Percentiles rank a stretch among this genome's conserved stretches.
These are phyloP conservation scores for Lucilia sericata DNA, from an alignment of 1,140 invertebrate species.

Conservation along the genomic window DNA sequence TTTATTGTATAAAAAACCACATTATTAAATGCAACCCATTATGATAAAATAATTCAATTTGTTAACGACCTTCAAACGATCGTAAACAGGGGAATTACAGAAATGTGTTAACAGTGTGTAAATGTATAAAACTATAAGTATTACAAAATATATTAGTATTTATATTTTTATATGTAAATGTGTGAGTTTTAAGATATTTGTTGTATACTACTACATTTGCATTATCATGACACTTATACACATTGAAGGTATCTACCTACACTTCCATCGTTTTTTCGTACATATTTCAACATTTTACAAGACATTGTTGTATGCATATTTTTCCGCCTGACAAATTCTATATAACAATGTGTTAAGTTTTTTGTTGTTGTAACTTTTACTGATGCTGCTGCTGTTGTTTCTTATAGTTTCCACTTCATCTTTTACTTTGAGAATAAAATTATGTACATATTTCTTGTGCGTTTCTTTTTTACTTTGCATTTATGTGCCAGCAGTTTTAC, in stretches of 20 bases:
- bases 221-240: background rate
- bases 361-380: background rate
- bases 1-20: no score
- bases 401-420: background rate
- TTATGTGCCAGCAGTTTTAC: no score
- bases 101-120: no score
- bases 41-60: no score
- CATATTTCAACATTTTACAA: background rate
- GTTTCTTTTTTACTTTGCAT: background rate
- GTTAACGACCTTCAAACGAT: no score
- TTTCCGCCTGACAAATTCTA: slow-evolving; percentile 26
- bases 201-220: background rate
- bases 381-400: background rate
- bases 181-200: background rate
- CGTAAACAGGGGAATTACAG: no score
- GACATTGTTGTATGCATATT: slow-evolving; percentile 12
- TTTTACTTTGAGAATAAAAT: slow-evolving; percentile 4
- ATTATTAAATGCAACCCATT: no score
- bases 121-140: no score
- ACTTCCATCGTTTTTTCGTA: background rate
- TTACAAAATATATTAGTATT: no score
- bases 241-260: background rate
- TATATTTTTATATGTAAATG: background rate
- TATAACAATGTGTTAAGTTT: slow-evolving; percentile 13
- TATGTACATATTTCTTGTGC: background rate